These are phyloP conservation scores for Microplitis demolitor DNA, from an alignment of 1,140 invertebrate genomes.

Conservation along the genomic window DNA sequence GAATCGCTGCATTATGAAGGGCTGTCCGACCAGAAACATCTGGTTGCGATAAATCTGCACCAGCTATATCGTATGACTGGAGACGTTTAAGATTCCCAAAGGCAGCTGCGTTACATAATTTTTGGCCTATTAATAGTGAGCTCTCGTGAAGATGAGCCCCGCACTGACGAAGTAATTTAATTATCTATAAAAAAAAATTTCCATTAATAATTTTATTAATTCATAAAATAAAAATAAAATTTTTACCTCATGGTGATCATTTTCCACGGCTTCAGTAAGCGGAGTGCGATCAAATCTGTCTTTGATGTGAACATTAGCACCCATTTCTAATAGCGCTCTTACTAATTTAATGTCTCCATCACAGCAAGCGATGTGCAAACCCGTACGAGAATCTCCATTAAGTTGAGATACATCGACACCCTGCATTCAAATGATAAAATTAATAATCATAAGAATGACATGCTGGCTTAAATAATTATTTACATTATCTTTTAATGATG, in stretches of 20 bases:
- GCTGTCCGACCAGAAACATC: conserved; percentile 68
- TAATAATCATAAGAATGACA: neutral
- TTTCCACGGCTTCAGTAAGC: conserved; percentile 68
- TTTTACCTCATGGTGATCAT: conserved; percentile 65
- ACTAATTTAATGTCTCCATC: conserved; percentile 74
- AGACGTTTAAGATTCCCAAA: conserved; percentile 64
- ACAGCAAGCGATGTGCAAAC: conserved; percentile 80
- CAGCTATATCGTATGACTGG: conserved; percentile 67
- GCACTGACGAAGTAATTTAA: conserved; percentile 66
- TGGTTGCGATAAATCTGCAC: conserved; percentile 66
- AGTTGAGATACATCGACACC: conserved; percentile 76
- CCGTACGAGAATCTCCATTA: conserved; percentile 82
- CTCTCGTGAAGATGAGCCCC: conserved; percentile 69
- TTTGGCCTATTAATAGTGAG: conserved; percentile 62
- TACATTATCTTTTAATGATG: conserved; percentile 61
- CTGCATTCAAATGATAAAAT: conserved; percentile 43
- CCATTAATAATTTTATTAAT: neutral
- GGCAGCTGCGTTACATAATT: conserved; percentile 67
- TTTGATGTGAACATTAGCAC: conserved; percentile 82
- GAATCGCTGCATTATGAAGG: conserved; percentile 65
- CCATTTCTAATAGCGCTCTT: conserved; percentile 76
- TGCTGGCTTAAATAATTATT: conserved; percentile 32
- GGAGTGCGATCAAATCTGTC: conserved; percentile 70
- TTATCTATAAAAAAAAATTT: conserved; percentile 45
- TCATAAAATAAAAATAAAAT: neutral